A percentile compares a stretch with the other conserved stretches of the same genome.
These are phyloP conservation scores for Ursus arctos DNA, from an alignment of 2,113 vertebrate species.

Conservation along the genomic window DNA sequence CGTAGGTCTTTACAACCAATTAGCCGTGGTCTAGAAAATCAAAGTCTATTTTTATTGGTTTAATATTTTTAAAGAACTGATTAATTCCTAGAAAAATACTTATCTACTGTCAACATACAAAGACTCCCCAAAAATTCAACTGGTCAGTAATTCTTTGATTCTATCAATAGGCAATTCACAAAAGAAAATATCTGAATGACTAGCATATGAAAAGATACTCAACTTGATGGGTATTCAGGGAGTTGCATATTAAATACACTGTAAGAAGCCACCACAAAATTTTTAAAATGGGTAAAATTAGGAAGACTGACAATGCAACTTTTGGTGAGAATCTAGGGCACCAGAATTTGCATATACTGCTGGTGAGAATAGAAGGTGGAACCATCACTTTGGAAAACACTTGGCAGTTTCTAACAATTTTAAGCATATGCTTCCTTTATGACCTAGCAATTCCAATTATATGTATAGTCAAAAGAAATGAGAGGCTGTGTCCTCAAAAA, in stretches of 20 bases:
- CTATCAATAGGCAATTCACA: not conserved
- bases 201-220: not conserved
- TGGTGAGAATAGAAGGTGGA: not conserved
- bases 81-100: not conserved
- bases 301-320: not conserved
- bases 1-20: not conserved
- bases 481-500: not conserved
- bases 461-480: not conserved
- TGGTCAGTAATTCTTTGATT: not conserved
- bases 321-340: not conserved
- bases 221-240: not conserved
- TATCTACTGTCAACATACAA: not conserved
- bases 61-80: constrained; percentile 1
- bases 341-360: not conserved
- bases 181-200: not conserved
- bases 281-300: not conserved
- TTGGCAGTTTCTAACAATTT: not conserved
- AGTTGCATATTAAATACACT: not conserved
- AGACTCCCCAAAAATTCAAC: accelerated
- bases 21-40: not conserved
- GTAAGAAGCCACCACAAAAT: not conserved
- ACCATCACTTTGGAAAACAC: not conserved
- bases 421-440: not conserved
- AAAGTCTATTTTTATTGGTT: not conserved
- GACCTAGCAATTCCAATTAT: not conserved